Evolutionary conservation across 2,797 vertebrate species (phyloP).

Genomic region (Myoxocephalus aenaeus): DNA sequence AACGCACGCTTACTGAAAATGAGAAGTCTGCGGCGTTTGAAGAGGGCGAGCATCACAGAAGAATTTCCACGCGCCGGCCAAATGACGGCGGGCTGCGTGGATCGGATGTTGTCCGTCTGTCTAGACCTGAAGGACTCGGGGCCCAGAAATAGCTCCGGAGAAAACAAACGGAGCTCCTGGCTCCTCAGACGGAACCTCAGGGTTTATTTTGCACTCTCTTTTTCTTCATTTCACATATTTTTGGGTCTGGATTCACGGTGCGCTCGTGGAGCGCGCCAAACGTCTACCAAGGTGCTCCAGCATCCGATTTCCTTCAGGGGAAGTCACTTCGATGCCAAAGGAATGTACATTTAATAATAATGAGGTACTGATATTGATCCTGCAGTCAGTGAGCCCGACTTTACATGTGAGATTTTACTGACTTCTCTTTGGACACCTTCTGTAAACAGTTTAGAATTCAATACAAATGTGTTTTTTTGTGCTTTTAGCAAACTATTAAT

Average conservation of each 20-base stretch:
- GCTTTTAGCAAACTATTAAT: neutral
- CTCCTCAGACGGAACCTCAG: conserved; percentile 55
- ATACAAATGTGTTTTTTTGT: neutral
- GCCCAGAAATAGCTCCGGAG: conserved; percentile 68
- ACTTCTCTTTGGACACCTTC: neutral
- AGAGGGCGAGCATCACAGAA: conserved; percentile 78
- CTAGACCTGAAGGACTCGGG: conserved; percentile 73
- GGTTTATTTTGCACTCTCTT: conserved; percentile 61
- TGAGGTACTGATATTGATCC: neutral
- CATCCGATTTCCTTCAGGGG: neutral
- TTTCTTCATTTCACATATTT: conserved; percentile 47
- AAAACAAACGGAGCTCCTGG: conserved; percentile 66
- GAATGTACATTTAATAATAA: conserved; percentile 42
- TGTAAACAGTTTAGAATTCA: neutral
- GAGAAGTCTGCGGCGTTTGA: conserved; percentile 88
- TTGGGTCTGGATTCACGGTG: conserved; percentile 54
- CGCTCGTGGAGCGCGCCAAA: conserved; percentile 37
- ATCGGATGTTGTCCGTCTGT: conserved; percentile 67
- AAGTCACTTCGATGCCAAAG: conserved; percentile 43
- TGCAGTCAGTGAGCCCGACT: neutral
- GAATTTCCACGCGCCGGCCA: conserved; percentile 74
- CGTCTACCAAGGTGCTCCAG: conserved; percentile 9
- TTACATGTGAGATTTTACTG: neutral
- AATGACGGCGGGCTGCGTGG: conserved; percentile 49
- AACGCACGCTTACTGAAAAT: conserved; percentile 72